Evolutionary conservation across 2,888 invertebrate species (phyloP).

Genomic region (Gymnocheta viridis): DNA sequence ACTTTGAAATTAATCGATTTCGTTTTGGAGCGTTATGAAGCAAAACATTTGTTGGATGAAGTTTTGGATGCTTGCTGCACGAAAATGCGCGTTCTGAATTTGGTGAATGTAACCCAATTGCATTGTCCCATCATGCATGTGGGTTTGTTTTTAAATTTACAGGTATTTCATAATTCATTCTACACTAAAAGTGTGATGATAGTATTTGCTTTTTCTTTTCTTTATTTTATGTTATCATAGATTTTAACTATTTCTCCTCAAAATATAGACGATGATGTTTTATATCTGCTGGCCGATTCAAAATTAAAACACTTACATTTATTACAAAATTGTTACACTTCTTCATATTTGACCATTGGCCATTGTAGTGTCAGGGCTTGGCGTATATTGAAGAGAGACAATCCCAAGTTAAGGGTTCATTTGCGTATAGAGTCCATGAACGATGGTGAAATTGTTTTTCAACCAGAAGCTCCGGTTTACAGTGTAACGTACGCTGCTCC

Average conservation of each 20-base stretch:
- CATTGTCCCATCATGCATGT: slow-evolving; percentile 88
- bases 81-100: slow-evolving; percentile 85
- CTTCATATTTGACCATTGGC: slow-evolving; percentile 83
- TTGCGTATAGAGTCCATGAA: slow-evolving; percentile 85
- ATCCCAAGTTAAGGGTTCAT: slow-evolving; percentile 86
- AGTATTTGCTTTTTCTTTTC: slow-evolving; percentile 22
- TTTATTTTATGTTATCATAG: too few species aligned
- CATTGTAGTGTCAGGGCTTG: slow-evolving; percentile 83
- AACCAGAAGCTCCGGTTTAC: slow-evolving; percentile 87
- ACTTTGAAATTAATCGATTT: slow-evolving; percentile 88
- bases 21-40: slow-evolving; percentile 88
- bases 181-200: background rate
- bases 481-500: slow-evolving; percentile 86
- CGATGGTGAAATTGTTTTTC: slow-evolving; percentile 85
- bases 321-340: slow-evolving; percentile 88
- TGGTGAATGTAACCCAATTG: slow-evolving; percentile 89
- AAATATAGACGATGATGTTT: slow-evolving; percentile 88
- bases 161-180: slow-evolving; percentile 80
- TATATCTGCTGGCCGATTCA: slow-evolving; percentile 86
- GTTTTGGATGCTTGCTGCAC: slow-evolving; percentile 86
- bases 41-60: slow-evolving; percentile 88
- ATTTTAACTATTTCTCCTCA: slow-evolving; percentile 87
- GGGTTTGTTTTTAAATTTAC: slow-evolving; percentile 89
- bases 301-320: slow-evolving; percentile 87
- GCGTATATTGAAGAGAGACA: slow-evolving; percentile 83